A percentile compares a stretch with the other conserved stretches of the same genome.
Evolutionary conservation across 2,888 invertebrate species (phyloP).

Genomic region (Zootermopsis nevadensis): DNA sequence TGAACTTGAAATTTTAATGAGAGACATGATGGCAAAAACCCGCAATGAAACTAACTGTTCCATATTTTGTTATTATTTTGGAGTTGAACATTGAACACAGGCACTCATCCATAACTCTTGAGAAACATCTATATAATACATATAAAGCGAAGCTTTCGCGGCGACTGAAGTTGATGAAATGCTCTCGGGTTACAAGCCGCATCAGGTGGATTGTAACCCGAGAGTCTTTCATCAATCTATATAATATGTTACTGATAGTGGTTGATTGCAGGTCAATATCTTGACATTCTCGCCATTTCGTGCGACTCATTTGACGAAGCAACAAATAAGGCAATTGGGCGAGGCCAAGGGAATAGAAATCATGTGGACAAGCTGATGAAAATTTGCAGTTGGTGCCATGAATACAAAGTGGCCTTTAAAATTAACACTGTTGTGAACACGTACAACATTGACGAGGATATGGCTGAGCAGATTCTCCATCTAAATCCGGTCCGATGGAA

Average conservation of each 20-base stretch:
- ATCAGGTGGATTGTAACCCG: too few relatives aligned
- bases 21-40: too few relatives aligned
- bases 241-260: constrained; percentile 14
- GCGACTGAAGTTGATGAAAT: too few relatives aligned
- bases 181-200: too few relatives aligned
- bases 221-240: too few relatives aligned
- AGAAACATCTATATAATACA: too few relatives aligned
- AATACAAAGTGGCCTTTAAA: constrained; percentile 65
- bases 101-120: too few relatives aligned
- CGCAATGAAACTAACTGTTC: too few relatives aligned
- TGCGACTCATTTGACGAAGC: constrained; percentile 67
- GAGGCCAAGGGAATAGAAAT: constrained; percentile 60
- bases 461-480: constrained; percentile 61
- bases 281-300: constrained; percentile 67
- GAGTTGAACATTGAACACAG: too few relatives aligned
- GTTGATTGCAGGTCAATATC: constrained; percentile 56
- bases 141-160: too few relatives aligned
- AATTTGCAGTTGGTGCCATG: constrained; percentile 63
- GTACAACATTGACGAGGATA: constrained; percentile 65
- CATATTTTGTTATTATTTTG: too few relatives aligned
- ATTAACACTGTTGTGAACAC: constrained; percentile 67
- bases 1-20: too few relatives aligned
- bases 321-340: constrained; percentile 64
- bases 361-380: constrained; percentile 62
- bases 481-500: constrained; percentile 64